phyloP scores from a whole-genome alignment of 2,797 vertebrate species.

The Chiropotes sagulatus region DNA sequence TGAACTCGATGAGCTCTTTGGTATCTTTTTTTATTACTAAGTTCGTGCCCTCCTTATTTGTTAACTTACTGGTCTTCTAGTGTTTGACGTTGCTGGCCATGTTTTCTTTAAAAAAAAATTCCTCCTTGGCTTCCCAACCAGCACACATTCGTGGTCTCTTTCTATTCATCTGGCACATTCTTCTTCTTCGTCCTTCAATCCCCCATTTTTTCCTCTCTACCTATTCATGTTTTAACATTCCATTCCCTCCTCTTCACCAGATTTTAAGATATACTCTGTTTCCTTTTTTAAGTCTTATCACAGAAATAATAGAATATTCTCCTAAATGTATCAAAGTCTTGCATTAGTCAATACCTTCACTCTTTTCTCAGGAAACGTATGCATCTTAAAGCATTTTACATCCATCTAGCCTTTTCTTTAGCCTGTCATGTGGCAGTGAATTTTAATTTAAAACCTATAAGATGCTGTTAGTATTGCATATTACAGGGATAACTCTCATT shows the following conservation, averaged over 20 bases:
- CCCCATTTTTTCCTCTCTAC: background rate
- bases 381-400: background rate
- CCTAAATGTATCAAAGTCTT: background rate
- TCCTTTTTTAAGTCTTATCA: background rate
- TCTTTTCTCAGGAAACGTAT: background rate
- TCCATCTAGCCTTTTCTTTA: background rate
- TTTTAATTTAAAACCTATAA: background rate
- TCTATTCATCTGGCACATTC: background rate
- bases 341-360: background rate
- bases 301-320: background rate
- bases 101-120: background rate
- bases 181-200: background rate
- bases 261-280: background rate
- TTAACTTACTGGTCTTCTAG: background rate
- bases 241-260: background rate
- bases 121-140: background rate
- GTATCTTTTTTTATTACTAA: background rate
- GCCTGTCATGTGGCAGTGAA: background rate
- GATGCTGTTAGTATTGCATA: background rate
- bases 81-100: background rate
- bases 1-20: background rate
- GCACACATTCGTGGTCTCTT: background rate
- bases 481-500: background rate
- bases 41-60: background rate
- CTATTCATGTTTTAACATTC: background rate